Conservation (phyloP, 2,797 vertebrate genomes). For the Carapus acus region DNA sequence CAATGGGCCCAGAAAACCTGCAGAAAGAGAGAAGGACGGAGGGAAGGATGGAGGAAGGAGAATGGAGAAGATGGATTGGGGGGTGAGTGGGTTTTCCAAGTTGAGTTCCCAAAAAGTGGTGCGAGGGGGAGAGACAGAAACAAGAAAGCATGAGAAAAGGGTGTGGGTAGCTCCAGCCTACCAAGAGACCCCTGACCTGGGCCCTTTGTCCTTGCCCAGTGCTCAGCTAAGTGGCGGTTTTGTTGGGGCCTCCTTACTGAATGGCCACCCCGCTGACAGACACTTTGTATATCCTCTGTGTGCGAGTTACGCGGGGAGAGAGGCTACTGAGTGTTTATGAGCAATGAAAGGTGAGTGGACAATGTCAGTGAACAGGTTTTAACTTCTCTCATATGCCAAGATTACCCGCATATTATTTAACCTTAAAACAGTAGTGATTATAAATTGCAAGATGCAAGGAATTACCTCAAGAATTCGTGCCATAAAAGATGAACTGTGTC, state of each 20-base stretch:
- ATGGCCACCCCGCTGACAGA: conserved; percentile 87
- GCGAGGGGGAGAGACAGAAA: conserved; percentile 76
- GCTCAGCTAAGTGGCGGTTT: conserved; percentile 90
- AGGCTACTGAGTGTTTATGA: conserved; percentile 50
- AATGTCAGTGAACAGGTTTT: conserved; percentile 31
- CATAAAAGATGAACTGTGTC: conserved; percentile 17
- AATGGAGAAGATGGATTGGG: conserved; percentile 49
- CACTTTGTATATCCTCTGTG: conserved; percentile 86
- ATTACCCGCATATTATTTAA: conserved; percentile 6
- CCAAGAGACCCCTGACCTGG: conserved; percentile 84
- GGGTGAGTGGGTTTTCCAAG: conserved; percentile 68
- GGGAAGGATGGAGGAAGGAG: conserved; percentile 65
- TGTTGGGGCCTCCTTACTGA: conserved; percentile 81
- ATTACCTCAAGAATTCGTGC: conserved; percentile 6
- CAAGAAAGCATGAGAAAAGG: conserved; percentile 84
- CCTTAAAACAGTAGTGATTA: conserved; percentile 2
- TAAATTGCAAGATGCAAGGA: conserved; percentile 7
- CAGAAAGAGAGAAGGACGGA: conserved; percentile 63
- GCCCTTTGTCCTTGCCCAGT: conserved; percentile 83
- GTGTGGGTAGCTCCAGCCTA: conserved; percentile 79
- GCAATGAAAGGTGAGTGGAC: conserved; percentile 41
- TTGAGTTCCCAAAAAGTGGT: conserved; percentile 70
- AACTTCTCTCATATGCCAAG: conserved; percentile 17
- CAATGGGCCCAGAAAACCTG: conserved; percentile 99
- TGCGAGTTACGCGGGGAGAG: conserved; percentile 49